Evolutionary conservation across 2,888 invertebrate species (phyloP), one percentile per base, ranked within the genome.

Genomic region (Drosophila lutescens): DNA sequence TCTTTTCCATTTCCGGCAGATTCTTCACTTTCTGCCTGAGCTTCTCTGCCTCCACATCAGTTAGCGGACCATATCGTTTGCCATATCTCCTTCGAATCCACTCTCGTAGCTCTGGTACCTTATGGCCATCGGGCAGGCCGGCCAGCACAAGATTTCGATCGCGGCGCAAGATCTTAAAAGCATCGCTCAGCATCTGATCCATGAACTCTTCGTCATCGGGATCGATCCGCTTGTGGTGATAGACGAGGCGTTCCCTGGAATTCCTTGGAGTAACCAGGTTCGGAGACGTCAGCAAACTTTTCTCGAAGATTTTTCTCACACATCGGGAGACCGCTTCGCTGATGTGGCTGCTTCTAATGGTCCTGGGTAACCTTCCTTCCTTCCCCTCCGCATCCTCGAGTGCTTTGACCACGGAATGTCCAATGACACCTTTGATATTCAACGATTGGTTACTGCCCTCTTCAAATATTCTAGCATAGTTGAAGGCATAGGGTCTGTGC

Each of bases 111-210:
- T 79, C 44, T 2, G 86, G 84, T n/a, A 77, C 38, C 23, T 79
- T 72, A 46, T 87, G 73, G 0, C 71, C 79, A 47, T 85, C 47
- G 6, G 80, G 82, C 0, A 89, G 44, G 2, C 75, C 51, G 15
- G 79, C 86, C n/a, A 89, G 54, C 2, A 89, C 86, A 56, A 70
- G 84, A 38, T 79, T 83, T 5, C 67, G 68, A 60, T 83, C 77
- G 41, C 76, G 63, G 8, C 58, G 46, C 47, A 88, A 56, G 34
- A 73, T 40, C 4, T 44, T 20, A 2, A 89, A 36, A 0, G 72
- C 82, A 15, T 73, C 53, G 6, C 34, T 13, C 4, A 87, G 59
- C 49, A 86, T 62, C 10, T 54, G 34, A 0, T 66, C 49, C 76
- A 87, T 78, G n/a, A 76, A 50, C 4, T 68, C n/a, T 0, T 49